Conservation (phyloP, 2,113 vertebrate genomes). For the Manacus vitellinus region DNA sequence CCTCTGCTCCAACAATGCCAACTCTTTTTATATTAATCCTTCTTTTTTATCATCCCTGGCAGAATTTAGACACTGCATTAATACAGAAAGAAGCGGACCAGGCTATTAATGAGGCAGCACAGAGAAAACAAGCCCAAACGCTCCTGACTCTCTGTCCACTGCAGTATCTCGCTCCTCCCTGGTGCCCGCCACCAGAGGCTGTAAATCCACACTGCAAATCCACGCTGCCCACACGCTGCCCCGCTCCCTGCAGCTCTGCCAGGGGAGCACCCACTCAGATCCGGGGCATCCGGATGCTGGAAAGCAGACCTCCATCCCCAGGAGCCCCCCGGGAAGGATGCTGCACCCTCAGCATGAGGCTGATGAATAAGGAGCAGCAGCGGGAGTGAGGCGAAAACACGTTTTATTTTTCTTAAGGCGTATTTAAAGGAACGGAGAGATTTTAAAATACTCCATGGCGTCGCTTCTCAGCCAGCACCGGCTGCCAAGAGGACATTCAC, state of each 20-base stretch:
- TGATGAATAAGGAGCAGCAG: background rate
- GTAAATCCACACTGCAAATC: background rate
- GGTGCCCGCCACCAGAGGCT: background rate
- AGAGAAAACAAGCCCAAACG: background rate
- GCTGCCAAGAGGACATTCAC: conserved; percentile 56
- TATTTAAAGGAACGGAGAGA: conserved; percentile 7
- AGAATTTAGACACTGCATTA: background rate
- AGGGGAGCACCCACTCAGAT: background rate
- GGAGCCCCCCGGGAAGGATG: background rate
- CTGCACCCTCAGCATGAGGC: background rate
- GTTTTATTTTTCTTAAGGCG: background rate
- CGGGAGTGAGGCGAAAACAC: background rate
- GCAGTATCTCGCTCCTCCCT: background rate
- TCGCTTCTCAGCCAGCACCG: conserved; percentile 16
- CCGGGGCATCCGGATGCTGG: background rate
- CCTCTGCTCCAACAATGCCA: background rate
- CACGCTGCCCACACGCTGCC: background rate
- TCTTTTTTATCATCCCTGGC: background rate
- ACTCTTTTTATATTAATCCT: background rate
- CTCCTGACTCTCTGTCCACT: background rate
- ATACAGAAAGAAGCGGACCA: background rate
- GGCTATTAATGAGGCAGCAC: background rate
- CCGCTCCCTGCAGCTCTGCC: background rate
- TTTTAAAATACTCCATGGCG: conserved; percentile 27
- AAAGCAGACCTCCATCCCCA: background rate